A percentile compares a stretch with the other conserved stretches of the same genome.
Evolutionary conservation across 2,113 vertebrate genomes (phyloP).

Genomic region (Pitta sordida): DNA sequence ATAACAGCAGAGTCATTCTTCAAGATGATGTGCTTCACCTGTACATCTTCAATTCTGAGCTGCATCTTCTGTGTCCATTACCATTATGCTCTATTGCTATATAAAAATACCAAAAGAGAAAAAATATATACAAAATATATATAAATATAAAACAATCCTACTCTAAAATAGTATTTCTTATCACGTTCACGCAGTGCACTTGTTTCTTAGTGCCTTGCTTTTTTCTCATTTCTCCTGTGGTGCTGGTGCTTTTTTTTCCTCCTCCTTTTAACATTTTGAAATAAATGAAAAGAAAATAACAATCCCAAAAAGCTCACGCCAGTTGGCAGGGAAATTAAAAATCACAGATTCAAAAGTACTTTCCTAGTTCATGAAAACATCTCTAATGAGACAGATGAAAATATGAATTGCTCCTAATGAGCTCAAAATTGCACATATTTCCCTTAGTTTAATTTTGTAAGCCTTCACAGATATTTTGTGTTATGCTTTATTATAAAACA

Average conservation of each 20-base stretch:
- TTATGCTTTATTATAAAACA: conserved; percentile 78
- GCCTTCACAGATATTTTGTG: conserved; percentile 77
- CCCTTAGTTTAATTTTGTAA: conserved; percentile 76
- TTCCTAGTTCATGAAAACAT: conserved; percentile 74
- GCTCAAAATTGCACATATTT: conserved; percentile 73
- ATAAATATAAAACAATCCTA: neutral
- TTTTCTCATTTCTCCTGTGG: conserved; percentile 20
- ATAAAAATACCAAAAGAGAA: neutral
- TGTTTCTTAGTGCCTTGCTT: conserved; percentile 8
- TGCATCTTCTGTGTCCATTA: neutral
- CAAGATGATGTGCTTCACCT: neutral
- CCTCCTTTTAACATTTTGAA: conserved; percentile 58
- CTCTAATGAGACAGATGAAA: conserved; percentile 79
- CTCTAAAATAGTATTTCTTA: neutral
- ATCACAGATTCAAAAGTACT: conserved; percentile 67
- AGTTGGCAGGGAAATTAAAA: conserved; percentile 67
- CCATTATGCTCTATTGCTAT: neutral
- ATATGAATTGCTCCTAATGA: conserved; percentile 80
- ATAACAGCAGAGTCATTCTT: neutral
- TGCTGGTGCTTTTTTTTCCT: neutral
- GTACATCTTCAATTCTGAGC: neutral
- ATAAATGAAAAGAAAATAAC: conserved; percentile 66
- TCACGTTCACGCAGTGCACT: neutral
- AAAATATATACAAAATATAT: neutral
- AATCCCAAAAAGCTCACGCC: conserved; percentile 43